Conservation (phyloP, 2,888 invertebrate species). For the Acrobasis suavella region DNA sequence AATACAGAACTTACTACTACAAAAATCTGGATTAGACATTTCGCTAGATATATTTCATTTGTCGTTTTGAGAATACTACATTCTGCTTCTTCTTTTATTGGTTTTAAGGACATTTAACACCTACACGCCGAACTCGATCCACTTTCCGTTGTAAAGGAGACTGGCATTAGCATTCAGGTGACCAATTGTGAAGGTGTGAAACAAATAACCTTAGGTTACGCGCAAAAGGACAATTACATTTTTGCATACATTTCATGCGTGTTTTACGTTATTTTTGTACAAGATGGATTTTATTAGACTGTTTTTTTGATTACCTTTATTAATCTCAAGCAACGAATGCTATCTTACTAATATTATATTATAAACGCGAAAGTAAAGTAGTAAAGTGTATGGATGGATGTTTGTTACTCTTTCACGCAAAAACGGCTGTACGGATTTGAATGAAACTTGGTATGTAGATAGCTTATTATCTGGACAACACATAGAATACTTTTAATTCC, state of each 20-base stretch:
- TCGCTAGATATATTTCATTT: too few species aligned
- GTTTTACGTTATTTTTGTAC: neutral
- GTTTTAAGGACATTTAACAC: conserved; percentile 20
- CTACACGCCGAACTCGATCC: conserved; percentile 8
- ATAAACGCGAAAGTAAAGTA: too few species aligned
- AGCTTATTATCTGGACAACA: too few species aligned
- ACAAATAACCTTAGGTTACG: conserved; percentile 2
- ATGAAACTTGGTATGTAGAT: too few species aligned
- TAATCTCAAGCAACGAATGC: neutral
- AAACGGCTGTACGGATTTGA: too few species aligned
- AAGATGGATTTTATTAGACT: neutral
- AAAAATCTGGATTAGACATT: too few species aligned
- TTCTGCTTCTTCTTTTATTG: neutral
- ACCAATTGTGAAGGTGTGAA: conserved; percentile 12
- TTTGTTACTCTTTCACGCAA: too few species aligned
- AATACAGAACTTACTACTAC: too few species aligned
- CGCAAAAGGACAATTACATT: neutral
- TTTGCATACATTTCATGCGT: conserved; percentile 9
- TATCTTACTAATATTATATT: too few species aligned
- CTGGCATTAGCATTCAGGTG: conserved; percentile 18
- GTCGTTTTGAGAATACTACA: neutral
- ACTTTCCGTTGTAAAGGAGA: conserved; percentile 17
- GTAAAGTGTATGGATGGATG: too few species aligned
- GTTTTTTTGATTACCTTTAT: neutral
- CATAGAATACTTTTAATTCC: too few species aligned